These are phyloP conservation scores for Panopea generosa DNA, from an alignment of 2,888 invertebrate genomes.

Conservation along the genomic window DNA sequence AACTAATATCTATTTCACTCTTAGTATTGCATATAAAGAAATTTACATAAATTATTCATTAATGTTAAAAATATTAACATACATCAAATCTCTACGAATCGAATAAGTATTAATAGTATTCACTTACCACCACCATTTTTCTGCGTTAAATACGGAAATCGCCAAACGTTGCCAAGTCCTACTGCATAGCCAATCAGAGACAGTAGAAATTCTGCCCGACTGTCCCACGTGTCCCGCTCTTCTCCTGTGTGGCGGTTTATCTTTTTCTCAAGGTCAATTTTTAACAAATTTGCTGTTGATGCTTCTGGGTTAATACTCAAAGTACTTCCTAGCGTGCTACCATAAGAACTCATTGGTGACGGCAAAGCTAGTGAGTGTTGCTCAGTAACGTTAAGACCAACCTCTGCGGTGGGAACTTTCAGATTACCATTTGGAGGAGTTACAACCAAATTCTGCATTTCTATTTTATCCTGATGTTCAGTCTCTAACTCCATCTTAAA, in stretches of 20 bases:
- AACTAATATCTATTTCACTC: too few species aligned
- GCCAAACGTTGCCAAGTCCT: slow-evolving; percentile 79
- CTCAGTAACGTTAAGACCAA: slow-evolving; percentile 27
- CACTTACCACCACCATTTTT: slow-evolving; percentile 80
- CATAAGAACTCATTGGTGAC: slow-evolving; percentile 54
- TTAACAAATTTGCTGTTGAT: slow-evolving; percentile 73
- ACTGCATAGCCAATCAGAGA: slow-evolving; percentile 79
- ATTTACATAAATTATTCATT: too few species aligned
- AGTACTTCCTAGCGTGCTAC: slow-evolving; percentile 67
- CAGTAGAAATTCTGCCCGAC: slow-evolving; percentile 74
- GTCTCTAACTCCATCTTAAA: slow-evolving; percentile 19
- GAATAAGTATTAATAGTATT: too few species aligned
- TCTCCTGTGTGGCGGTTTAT: slow-evolving; percentile 76
- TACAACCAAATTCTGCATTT: slow-evolving; percentile 52
- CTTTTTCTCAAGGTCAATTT: slow-evolving; percentile 73
- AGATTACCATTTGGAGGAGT: neutral
- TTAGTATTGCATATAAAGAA: too few species aligned
- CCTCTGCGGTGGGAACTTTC: slow-evolving; percentile 10
- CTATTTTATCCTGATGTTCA: slow-evolving; percentile 47
- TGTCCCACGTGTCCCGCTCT: slow-evolving; percentile 78
- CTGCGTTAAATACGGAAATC: slow-evolving; percentile 79
- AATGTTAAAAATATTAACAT: too few species aligned
- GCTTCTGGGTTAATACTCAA: slow-evolving; percentile 71
- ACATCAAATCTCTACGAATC: too few species aligned
- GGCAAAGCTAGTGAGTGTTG: slow-evolving; percentile 48